Evolutionary conservation across 1,140 invertebrate genomes (phyloP).

Genomic region (Ceratoteleas bidentatus): DNA sequence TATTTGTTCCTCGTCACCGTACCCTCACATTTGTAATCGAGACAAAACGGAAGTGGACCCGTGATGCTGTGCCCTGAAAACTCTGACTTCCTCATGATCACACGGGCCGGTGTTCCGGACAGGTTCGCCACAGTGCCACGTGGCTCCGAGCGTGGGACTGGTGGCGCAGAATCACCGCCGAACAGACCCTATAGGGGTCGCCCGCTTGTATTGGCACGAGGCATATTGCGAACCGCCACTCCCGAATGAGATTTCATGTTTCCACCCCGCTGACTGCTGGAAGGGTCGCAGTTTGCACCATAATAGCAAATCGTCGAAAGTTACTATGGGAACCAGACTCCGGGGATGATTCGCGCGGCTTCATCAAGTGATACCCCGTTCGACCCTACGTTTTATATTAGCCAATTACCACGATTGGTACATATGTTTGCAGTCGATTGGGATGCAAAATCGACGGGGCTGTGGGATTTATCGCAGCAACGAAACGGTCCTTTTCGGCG

Average conservation of each 20-base stretch:
- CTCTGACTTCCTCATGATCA: slow-evolving; percentile 72
- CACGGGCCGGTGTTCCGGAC: slow-evolving; percentile 73
- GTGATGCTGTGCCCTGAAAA: slow-evolving; percentile 25
- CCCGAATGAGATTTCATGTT: slow-evolving; percentile 59
- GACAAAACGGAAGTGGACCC: too few species aligned
- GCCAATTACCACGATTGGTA: slow-evolving; percentile 38
- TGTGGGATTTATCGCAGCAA: neutral
- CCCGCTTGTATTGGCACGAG: slow-evolving; percentile 75
- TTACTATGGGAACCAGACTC: slow-evolving; percentile 46
- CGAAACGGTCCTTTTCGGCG: too few species aligned
- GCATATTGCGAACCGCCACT: slow-evolving; percentile 73
- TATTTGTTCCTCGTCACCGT: too few species aligned
- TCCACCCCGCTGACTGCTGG: slow-evolving; percentile 58
- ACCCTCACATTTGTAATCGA: too few species aligned
- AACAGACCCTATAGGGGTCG: slow-evolving; percentile 60
- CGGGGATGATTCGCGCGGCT: slow-evolving; percentile 29
- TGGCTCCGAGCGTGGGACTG: slow-evolving; percentile 76
- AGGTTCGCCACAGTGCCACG: slow-evolving; percentile 73
- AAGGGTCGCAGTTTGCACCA: slow-evolving; percentile 61
- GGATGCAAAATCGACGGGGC: neutral
- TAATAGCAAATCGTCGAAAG: slow-evolving; percentile 40
- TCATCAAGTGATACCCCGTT: slow-evolving; percentile 46
- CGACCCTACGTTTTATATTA: slow-evolving; percentile 12
- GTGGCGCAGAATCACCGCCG: slow-evolving; percentile 67
- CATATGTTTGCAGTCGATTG: slow-evolving; percentile 41